Evolutionary conservation across 23 tunicate species (phyloP).

Genomic region (Halocynthia aurantium): DNA sequence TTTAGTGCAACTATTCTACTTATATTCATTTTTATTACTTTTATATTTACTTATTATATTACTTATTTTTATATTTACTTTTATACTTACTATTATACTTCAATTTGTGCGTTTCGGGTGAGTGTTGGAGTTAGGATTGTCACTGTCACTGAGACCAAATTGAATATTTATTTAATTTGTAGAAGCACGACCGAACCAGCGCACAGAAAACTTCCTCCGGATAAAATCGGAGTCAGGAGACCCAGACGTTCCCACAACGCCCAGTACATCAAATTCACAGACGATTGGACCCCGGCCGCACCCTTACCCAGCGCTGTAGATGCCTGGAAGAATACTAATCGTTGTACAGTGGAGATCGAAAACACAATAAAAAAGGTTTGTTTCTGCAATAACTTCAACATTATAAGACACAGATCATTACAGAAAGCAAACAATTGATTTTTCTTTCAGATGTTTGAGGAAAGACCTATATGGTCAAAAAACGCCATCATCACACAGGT

Average conservation of each 20-base stretch:
- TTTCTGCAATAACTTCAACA: too few relatives aligned
- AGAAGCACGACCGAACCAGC: neutral
- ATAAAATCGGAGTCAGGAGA: constrained; percentile 14
- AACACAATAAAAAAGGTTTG: constrained; percentile 4
- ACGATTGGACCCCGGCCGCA: constrained; percentile 20
- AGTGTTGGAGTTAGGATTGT: too few relatives aligned
- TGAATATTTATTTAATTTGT: too few relatives aligned
- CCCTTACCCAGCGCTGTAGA: constrained; percentile 18
- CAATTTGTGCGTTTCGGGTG: too few relatives aligned
- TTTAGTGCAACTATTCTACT: too few relatives aligned
- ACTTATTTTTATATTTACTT: too few relatives aligned
- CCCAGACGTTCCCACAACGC: constrained; percentile 34
- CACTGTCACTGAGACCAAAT: too few relatives aligned
- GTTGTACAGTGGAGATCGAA: neutral
- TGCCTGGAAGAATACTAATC: neutral
- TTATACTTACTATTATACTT: too few relatives aligned
- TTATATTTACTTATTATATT: too few relatives aligned
- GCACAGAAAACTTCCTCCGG: neutral
- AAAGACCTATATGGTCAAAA: constrained; percentile 77
- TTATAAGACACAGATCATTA: too few relatives aligned
- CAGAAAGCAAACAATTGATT: too few relatives aligned
- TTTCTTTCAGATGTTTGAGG: constrained; percentile 33
- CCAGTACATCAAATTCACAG: constrained; percentile 27
- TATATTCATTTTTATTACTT: too few relatives aligned
- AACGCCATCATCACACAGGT: constrained; percentile 38